Evolutionary conservation across 37 sponge, comb jelly and placozoan species (phyloP).

Genomic region (Spongilla lacustris): DNA sequence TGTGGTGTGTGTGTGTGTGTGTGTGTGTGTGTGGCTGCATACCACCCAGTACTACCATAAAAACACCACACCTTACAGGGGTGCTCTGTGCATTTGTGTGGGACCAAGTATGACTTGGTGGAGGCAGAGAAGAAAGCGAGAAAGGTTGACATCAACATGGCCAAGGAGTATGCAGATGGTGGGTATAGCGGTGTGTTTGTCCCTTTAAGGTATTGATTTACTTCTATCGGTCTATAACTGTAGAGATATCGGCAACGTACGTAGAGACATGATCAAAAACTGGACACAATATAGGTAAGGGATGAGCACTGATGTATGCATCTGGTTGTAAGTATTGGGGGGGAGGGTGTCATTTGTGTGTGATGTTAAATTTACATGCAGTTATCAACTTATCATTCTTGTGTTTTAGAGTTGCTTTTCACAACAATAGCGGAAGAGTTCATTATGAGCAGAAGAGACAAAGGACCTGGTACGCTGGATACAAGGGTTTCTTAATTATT

Average conservation of each 20-base stretch:
- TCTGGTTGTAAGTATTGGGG: no score
- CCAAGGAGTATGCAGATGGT: constrained; percentile 80
- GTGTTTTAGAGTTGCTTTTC: constrained; percentile 55
- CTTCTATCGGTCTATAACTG: not conserved
- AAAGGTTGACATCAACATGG: constrained; percentile 54
- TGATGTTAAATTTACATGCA: not conserved
- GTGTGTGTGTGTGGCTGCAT: constrained; percentile 4
- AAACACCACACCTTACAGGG: constrained; percentile 63
- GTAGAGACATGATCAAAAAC: constrained; percentile 89
- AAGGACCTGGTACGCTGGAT: constrained; percentile 4
- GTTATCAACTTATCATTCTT: not conserved
- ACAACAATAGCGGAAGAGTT: constrained; percentile 78
- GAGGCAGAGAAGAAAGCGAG: constrained; percentile 79
- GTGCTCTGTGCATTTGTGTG: constrained; percentile 88
- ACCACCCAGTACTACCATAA: not conserved
- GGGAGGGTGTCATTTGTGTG: no score
- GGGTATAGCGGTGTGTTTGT: not conserved
- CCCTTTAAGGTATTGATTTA: no score
- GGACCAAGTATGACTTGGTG: constrained; percentile 90
- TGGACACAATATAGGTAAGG: constrained; percentile 86
- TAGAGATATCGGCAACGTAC: constrained; percentile 81
- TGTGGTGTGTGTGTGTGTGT: constrained; percentile 5
- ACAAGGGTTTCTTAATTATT: no score
- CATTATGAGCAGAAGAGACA: constrained; percentile 34
- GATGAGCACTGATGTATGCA: not conserved